phyloP scores from a whole-genome alignment of 2,113 vertebrate genomes.

The Hemicordylus capensis region DNA sequence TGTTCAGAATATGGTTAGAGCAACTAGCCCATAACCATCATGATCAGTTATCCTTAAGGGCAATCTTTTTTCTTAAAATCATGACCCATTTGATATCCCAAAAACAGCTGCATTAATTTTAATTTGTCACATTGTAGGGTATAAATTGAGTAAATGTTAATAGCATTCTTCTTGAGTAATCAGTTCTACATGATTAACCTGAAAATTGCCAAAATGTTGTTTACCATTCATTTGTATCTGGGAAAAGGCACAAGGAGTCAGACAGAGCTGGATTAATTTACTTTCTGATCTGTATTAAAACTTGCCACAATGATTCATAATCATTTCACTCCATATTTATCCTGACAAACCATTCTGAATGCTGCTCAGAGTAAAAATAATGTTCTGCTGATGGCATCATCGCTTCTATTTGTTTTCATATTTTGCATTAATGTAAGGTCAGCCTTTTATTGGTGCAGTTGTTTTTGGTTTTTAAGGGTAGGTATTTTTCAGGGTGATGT shows the following conservation, averaged over 20 bases:
- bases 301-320: conserved; percentile 79
- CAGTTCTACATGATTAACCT: conserved; percentile 84
- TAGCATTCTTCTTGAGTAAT: conserved; percentile 81
- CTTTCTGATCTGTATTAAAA: conserved; percentile 79
- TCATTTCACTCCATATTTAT: conserved; percentile 73
- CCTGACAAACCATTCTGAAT: conserved; percentile 74
- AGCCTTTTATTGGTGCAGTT: conserved; percentile 35
- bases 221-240: conserved; percentile 81
- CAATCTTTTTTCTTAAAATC: conserved; percentile 75
- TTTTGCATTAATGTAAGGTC: conserved; percentile 15
- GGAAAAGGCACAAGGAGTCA: conserved; percentile 65
- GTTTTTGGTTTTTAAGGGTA: not conserved
- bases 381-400: conserved; percentile 40
- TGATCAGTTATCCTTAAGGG: conserved; percentile 65
- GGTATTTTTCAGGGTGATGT: not conserved
- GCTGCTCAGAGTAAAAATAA: conserved; percentile 28
- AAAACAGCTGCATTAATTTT: conserved; percentile 82
- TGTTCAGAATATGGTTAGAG: conserved; percentile 35
- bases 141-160: conserved; percentile 84
- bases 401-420: conserved; percentile 28
- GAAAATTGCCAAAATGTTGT: conserved; percentile 84
- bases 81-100: conserved; percentile 78
- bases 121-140: conserved; percentile 80
- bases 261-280: conserved; percentile 77
- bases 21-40: conserved; percentile 50